phyloP scores from a whole-genome alignment of 1,140 invertebrate species.

The Xylocopa sonorina region DNA sequence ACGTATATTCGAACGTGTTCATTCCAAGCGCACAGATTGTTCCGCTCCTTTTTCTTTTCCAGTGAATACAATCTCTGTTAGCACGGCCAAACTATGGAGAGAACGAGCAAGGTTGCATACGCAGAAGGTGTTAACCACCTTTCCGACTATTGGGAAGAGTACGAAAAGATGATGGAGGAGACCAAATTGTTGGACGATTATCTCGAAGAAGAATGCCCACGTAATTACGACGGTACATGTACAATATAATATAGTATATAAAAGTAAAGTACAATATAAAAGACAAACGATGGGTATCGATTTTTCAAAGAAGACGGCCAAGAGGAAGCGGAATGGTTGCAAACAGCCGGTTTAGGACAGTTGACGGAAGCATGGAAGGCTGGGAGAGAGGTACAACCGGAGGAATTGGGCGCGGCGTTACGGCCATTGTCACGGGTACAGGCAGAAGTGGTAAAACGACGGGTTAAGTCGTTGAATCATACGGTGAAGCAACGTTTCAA shows the following conservation, averaged over 20 bases:
- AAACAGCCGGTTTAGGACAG: constrained; percentile 83
- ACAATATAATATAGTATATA: not conserved
- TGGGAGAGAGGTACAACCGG: constrained; percentile 84
- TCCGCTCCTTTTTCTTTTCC: too few relatives aligned
- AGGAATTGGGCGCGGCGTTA: constrained; percentile 83
- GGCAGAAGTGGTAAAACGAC: constrained; percentile 88
- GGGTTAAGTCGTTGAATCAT: constrained; percentile 90
- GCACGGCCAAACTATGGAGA: constrained; percentile 79
- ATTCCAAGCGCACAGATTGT: too few relatives aligned
- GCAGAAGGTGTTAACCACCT: constrained; percentile 76
- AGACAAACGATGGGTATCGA: not conserved
- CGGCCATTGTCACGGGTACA: constrained; percentile 84
- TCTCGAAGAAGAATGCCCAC: constrained; percentile 81
- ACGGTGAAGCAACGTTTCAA: constrained; percentile 87
- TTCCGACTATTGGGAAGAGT: constrained; percentile 82
- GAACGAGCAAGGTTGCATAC: constrained; percentile 71
- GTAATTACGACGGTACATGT: constrained; percentile 78
- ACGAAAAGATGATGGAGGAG: constrained; percentile 81
- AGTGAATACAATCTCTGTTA: too few relatives aligned
- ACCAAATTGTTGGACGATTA: constrained; percentile 82
- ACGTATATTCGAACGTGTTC: too few relatives aligned
- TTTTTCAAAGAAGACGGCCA: constrained; percentile 83
- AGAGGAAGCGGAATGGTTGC: constrained; percentile 84
- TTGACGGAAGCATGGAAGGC: constrained; percentile 84
- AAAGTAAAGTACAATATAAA: not conserved